Base-by-base conservation (phyloP, 2,113 vertebrate species). In the Ceuthmochares aereus region DNA sequence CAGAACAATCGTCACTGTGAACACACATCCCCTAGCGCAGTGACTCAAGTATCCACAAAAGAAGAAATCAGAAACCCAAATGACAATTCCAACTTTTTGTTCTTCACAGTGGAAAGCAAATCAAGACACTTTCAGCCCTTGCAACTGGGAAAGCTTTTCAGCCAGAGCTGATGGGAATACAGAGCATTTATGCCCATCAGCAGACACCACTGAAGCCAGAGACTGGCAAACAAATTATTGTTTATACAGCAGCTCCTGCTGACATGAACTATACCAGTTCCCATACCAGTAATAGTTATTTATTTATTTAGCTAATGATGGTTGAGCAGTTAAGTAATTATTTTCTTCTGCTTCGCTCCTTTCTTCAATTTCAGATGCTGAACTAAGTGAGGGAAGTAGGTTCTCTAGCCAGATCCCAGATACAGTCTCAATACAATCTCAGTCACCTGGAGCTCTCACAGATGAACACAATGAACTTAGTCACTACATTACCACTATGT, bases 151-250 rank as follows among this genome's bases (percentile, higher is more conserved):
- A 15, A 78, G 60, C 32, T 43, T 62, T 36, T 36, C 15, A 51
- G 6, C 2, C 12, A 36, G 30, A 55, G 56, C 1, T 25, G 10
- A 17, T 3, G 12, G 16, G 10, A 6, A 30, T 3, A 9, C 69
- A 0, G 3, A 4, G 7, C 2, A 4, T 0, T 10, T 4, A 0
- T 1, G 9, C 30, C 22, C 2, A 6, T 8, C 1, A 49, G 14
- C 49, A 49, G 30, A 3, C 30, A 12, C 7, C 9, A 1, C 45
- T 10, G 45, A 47, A 52, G 42, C 52, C 62, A 81, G 19, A 20
- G 34, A 19, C 3, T 6, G 26, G 26, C 23, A 37, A 10, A 18
- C 34, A 55, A 36, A 40, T 21, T 4, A 19, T 1, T 23, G 32
- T 16, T 69, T 32, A 29, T 25, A n/a, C n/a, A 75, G 72, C 62